Evolutionary conservation across 2,888 invertebrate genomes (phyloP).

Genomic region (Patella depressa): DNA sequence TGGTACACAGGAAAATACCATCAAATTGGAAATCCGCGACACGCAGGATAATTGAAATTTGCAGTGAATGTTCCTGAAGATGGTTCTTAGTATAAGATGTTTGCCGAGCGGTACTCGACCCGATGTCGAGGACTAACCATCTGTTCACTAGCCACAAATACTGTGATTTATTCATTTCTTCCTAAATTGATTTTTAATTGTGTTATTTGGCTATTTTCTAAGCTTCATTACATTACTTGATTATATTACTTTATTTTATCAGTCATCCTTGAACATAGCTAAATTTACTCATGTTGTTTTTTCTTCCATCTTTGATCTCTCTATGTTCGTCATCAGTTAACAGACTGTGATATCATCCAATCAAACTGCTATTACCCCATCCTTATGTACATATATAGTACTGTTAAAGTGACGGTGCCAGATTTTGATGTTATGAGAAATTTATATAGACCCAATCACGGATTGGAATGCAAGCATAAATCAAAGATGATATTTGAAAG

Average conservation of each 20-base stretch:
- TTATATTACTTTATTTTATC: background rate
- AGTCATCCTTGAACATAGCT: background rate
- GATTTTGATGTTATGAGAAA: too few relatives aligned
- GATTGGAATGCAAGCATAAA: too few relatives aligned
- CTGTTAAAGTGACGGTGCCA: too few relatives aligned
- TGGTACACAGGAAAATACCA: background rate
- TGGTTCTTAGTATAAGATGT: conserved; percentile 6
- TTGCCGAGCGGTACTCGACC: background rate
- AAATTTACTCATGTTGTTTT: background rate
- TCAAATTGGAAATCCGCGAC: background rate
- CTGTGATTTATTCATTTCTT: background rate
- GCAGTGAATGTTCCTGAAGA: conserved; percentile 1
- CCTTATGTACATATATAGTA: too few relatives aligned
- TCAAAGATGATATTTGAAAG: too few relatives aligned
- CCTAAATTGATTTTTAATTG: background rate
- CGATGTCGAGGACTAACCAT: background rate
- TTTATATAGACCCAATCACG: too few relatives aligned
- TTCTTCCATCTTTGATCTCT: background rate
- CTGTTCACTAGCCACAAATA: background rate
- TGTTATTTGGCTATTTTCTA: background rate
- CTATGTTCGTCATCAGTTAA: background rate
- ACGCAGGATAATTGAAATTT: conserved; percentile 3
- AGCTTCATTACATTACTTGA: background rate
- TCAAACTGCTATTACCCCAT: background rate
- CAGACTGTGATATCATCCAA: background rate